phyloP scores from a whole-genome alignment of 2,888 invertebrate genomes.

The Meiosimyza decipiens region DNA sequence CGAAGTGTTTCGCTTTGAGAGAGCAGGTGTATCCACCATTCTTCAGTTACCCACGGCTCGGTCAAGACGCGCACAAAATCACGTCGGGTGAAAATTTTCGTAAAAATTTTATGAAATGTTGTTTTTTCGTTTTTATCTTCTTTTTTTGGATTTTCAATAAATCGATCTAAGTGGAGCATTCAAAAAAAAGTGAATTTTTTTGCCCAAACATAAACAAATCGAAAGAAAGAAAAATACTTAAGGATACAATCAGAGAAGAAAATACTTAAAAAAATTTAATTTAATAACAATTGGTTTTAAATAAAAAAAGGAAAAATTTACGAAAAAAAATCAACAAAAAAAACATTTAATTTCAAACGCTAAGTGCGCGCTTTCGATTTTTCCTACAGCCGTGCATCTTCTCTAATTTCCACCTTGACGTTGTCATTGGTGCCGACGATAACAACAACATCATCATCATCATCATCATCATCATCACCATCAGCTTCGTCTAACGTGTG shows the following conservation, averaged over 20 bases:
- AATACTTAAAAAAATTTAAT: not conserved
- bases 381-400: constrained; percentile 5
- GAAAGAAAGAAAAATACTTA: not conserved
- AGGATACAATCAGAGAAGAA: too few species aligned
- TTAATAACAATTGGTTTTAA: not conserved
- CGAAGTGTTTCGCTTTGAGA: constrained; percentile 67
- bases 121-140: too few species aligned
- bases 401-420: constrained; percentile 11
- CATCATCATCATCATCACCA: not conserved
- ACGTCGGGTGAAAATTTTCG: constrained; percentile 27
- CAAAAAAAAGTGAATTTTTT: constrained; percentile 4
- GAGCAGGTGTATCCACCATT: constrained; percentile 69
- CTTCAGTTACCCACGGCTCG: constrained; percentile 67
- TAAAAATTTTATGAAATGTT: too few species aligned
- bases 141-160: too few species aligned
- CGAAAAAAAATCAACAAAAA: not conserved
- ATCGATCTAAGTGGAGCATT: too few species aligned
- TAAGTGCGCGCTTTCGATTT: constrained; percentile 30
- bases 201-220: not conserved
- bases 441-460: constrained; percentile 33
- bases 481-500: constrained; percentile 15
- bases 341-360: not conserved
- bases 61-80: constrained; percentile 63
- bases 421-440: constrained; percentile 15
- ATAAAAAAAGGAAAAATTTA: not conserved